phyloP scores from a whole-genome alignment of 2,797 vertebrate genomes.

The Eptatretus atami region DNA sequence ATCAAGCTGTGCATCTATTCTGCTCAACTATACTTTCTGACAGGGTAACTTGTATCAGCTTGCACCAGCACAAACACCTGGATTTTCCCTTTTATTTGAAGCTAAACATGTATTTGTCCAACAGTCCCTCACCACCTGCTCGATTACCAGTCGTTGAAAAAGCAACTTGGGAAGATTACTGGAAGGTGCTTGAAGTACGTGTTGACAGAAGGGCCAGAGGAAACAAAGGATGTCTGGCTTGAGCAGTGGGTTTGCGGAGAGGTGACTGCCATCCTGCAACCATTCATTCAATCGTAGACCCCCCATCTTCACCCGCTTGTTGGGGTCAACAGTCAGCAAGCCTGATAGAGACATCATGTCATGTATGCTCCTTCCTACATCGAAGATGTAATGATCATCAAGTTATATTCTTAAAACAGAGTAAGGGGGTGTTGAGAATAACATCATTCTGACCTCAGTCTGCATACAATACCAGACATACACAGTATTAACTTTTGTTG shows the following conservation, averaged over 20 bases:
- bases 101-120: neutral
- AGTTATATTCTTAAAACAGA: neutral
- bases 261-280: slow-evolving; percentile 41
- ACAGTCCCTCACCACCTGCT: neutral
- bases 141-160: too few relatives aligned
- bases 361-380: too few relatives aligned
- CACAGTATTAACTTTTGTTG: neutral
- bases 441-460: neutral
- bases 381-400: too few relatives aligned
- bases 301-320: slow-evolving; percentile 39
- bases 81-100: neutral
- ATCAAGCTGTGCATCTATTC: too few relatives aligned
- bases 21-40: too few relatives aligned
- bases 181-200: slow-evolving; percentile 53
- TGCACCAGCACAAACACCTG: too few relatives aligned
- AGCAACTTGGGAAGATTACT: slow-evolving; percentile 13
- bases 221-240: slow-evolving; percentile 53
- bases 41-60: too few relatives aligned
- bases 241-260: slow-evolving; percentile 52
- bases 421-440: neutral
- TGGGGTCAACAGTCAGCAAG: slow-evolving; percentile 44
- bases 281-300: slow-evolving; percentile 44
- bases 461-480: neutral
- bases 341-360: slow-evolving; percentile 15
- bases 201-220: slow-evolving; percentile 41